Conservation (phyloP, 23 tunicate genomes). For the Oikopleura dioica region DNA sequence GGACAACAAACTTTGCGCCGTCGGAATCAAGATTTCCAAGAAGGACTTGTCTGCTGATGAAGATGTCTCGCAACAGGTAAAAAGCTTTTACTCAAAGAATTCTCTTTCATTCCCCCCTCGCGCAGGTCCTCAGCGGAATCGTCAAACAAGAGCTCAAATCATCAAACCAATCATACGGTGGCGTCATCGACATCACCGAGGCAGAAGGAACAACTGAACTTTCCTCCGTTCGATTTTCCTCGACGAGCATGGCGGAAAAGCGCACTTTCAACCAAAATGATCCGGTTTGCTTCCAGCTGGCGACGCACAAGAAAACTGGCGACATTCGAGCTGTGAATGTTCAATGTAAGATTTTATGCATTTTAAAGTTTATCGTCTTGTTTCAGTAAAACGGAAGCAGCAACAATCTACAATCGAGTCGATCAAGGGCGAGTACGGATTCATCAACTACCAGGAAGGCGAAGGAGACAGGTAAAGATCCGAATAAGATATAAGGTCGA, state of each 20-base stretch:
- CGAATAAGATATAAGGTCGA: too few species aligned
- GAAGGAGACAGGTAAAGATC: not conserved
- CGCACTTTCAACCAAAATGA: not conserved
- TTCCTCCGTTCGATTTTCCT: not conserved
- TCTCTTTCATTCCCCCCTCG: not conserved
- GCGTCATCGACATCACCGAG: not conserved
- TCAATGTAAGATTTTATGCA: not conserved
- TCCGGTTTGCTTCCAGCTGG: not conserved
- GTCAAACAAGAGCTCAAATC: not conserved
- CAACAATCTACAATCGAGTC: not conserved
- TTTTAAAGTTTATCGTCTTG: not conserved
- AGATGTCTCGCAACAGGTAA: not conserved
- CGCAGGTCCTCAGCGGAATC: not conserved
- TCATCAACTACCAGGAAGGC: not conserved
- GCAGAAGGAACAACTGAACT: not conserved
- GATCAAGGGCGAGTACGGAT: not conserved
- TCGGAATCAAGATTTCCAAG: not conserved
- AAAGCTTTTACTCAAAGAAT: not conserved
- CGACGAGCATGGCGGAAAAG: not conserved
- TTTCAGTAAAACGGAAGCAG: not conserved
- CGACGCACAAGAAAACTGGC: not conserved
- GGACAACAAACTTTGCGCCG: not conserved
- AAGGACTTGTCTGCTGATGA: not conserved
- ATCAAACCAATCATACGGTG: not conserved
- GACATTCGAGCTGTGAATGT: not conserved